Percentiles rank a stretch among this genome's conserved stretches.
Evolutionary conservation across 2,888 invertebrate species (phyloP).

Genomic region (Anaspis maculata): DNA sequence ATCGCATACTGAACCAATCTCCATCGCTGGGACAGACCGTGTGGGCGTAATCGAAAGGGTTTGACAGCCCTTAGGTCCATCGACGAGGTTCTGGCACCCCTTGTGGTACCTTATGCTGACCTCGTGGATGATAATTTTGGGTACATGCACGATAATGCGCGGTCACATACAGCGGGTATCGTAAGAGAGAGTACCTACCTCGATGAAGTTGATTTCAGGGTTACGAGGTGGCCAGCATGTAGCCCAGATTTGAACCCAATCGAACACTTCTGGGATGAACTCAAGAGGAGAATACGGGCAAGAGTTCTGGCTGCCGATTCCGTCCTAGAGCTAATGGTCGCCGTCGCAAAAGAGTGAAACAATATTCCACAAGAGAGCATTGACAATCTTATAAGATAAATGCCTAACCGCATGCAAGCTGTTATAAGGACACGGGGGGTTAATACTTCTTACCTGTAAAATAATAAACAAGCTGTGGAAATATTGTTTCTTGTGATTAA

Average conservation of each 20-base stretch:
- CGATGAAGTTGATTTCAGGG: neutral
- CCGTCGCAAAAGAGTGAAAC: constrained; percentile 12
- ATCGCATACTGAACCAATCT: constrained; percentile 1
- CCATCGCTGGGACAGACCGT: neutral
- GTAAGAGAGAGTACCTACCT: constrained; percentile 7
- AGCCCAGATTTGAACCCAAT: constrained; percentile 23
- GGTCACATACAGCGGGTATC: constrained; percentile 9
- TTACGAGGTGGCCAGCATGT: constrained; percentile 19
- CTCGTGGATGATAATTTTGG: constrained; percentile 2
- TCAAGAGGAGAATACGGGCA: constrained; percentile 12
- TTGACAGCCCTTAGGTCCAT: constrained; percentile 9
- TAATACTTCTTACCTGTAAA: constrained; percentile 8
- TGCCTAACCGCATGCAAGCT: constrained; percentile 13
- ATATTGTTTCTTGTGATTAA: no score
- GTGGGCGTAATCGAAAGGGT: neutral
- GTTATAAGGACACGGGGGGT: constrained; percentile 17
- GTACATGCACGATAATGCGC: constrained; percentile 11
- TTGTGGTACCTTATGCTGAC: constrained; percentile 6
- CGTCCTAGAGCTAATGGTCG: constrained; percentile 9
- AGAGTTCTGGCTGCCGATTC: constrained; percentile 3
- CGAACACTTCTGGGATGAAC: constrained; percentile 18
- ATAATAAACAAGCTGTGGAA: no score
- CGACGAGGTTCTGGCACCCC: constrained; percentile 9
- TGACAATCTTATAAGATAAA: constrained; percentile 11
- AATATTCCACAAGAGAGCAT: constrained; percentile 13